These are phyloP conservation scores for Orestias chungarensis DNA, from an alignment of 2,797 vertebrate species.

Conservation along the genomic window DNA sequence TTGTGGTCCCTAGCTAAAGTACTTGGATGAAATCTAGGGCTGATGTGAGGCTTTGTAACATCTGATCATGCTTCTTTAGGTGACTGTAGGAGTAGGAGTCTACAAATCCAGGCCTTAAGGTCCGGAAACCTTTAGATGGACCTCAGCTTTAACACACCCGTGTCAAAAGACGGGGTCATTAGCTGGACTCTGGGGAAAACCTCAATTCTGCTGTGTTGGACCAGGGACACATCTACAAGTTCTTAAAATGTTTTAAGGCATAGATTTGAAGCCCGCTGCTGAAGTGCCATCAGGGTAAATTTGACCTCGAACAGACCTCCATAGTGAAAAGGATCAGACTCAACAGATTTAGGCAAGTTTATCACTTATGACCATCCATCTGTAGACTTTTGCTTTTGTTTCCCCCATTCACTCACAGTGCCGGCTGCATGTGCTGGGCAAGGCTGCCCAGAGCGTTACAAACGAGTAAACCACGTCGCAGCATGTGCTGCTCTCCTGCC, in stretches of 20 bases:
- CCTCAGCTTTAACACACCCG: no score
- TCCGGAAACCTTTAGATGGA: no score
- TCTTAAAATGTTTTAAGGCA: no score
- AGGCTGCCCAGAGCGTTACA: constrained; percentile 50
- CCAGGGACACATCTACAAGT: no score
- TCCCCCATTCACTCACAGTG: constrained; percentile 38
- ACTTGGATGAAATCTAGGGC: constrained; percentile 52
- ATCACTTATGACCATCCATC: constrained; percentile 34
- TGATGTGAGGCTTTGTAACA: constrained; percentile 36
- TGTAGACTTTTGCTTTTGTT: constrained; percentile 23
- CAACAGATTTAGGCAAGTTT: constrained; percentile 29
- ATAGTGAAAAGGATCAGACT: constrained; percentile 17
- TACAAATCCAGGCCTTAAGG: no score
- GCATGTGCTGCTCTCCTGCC: constrained; percentile 57
- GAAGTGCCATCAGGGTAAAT: constrained; percentile 10
- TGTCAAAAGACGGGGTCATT: no score
- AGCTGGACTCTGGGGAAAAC: no score
- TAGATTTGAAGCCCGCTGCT: no score
- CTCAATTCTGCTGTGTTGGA: no score
- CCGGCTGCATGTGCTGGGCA: constrained; percentile 48
- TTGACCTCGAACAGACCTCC: constrained; percentile 14
- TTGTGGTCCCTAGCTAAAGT: constrained; percentile 53
- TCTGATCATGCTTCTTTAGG: constrained; percentile 8
- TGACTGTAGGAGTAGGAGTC: no score
- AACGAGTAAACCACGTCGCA: constrained; percentile 66